phyloP scores from a whole-genome alignment of 1,140 invertebrate genomes.

The Euwallacea fornicatus region DNA sequence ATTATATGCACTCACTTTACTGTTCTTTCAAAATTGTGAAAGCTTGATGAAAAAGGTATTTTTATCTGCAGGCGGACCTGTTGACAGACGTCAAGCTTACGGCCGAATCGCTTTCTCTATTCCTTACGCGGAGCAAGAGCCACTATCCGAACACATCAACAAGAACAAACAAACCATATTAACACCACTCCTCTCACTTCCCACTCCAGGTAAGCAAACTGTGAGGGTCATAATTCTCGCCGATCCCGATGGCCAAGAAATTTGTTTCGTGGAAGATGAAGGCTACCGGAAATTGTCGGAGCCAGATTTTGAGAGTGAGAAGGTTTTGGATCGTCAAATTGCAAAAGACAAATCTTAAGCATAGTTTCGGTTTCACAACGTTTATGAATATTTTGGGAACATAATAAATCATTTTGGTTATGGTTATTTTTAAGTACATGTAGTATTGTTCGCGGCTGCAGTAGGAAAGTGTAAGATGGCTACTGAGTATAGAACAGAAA shows the following conservation, averaged over 20 bases:
- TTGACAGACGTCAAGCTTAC: constrained; percentile 90
- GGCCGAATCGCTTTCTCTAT: constrained; percentile 94
- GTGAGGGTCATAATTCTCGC: constrained; percentile 94
- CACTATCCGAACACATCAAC: constrained; percentile 75
- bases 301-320: constrained; percentile 80
- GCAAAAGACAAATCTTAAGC: constrained; percentile 63
- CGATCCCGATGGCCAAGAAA: constrained; percentile 97
- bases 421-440: no score
- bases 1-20: no score
- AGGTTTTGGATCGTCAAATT: constrained; percentile 79
- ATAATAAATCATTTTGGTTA: no score
- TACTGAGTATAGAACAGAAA: no score
- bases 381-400: background rate
- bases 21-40: no score
- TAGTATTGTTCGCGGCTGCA: no score
- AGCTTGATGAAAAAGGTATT: background rate
- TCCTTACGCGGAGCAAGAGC: constrained; percentile 72
- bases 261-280: constrained; percentile 98
- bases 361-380: background rate
- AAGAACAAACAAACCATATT: constrained; percentile 76
- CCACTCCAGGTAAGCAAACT: constrained; percentile 95
- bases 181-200: constrained; percentile 84
- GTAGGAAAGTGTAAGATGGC: no score
- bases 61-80: constrained; percentile 56
- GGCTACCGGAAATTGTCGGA: constrained; percentile 86